Evolutionary conservation across 64 coral and sea anemone genomes (phyloP).

Genomic region (Catalaphyllia jardinei): DNA sequence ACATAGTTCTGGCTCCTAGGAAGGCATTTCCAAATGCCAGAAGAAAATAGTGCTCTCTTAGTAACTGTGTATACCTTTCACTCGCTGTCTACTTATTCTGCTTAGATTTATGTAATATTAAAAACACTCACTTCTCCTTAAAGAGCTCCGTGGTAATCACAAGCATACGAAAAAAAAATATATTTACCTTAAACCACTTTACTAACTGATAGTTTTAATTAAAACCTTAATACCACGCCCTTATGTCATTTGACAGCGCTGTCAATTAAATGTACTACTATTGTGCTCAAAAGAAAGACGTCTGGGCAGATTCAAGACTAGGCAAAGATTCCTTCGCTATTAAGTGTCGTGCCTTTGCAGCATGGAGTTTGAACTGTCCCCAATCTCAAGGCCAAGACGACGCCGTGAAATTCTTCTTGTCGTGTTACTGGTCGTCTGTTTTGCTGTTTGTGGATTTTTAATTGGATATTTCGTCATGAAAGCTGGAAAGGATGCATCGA

Average conservation of each 20-base stretch:
- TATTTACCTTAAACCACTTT: neutral
- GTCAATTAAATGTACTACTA: neutral
- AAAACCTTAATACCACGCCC: neutral
- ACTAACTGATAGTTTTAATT: neutral
- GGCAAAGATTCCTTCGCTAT: neutral
- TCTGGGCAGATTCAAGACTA: neutral
- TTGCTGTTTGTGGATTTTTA: conserved; percentile 25
- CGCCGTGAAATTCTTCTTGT: neutral
- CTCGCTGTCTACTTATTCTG: too few relatives aligned
- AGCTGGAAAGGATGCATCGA: neutral
- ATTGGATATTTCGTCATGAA: conserved; percentile 54
- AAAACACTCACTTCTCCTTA: too few relatives aligned
- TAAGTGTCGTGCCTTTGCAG: neutral
- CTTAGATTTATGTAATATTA: too few relatives aligned
- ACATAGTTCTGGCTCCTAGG: too few relatives aligned
- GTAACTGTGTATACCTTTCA: too few relatives aligned
- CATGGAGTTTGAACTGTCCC: neutral
- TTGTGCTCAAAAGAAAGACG: neutral
- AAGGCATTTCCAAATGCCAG: too few relatives aligned
- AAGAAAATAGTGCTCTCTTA: too few relatives aligned
- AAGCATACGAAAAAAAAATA: neutral
- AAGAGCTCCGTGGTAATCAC: too few relatives aligned
- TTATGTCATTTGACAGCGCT: conserved; percentile 13
- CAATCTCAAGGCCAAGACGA: neutral
- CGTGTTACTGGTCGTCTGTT: neutral